Evolutionary conservation across 2,888 invertebrate genomes (phyloP).

Genomic region (Apomyelois bistriatella): DNA sequence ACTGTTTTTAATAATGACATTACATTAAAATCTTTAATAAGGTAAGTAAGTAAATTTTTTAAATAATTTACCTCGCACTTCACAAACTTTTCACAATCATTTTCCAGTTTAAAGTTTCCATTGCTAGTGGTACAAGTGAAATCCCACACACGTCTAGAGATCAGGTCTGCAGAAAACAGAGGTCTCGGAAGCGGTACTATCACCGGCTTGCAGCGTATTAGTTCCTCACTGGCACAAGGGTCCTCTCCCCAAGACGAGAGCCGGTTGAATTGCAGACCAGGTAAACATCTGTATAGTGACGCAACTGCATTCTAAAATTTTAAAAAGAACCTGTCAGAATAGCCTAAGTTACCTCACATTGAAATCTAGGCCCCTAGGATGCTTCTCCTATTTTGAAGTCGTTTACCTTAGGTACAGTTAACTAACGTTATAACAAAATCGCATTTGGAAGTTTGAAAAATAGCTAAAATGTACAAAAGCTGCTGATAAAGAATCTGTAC

Average conservation of each 20-base stretch:
- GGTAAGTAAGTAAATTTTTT: too few species aligned
- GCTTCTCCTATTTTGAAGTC: too few species aligned
- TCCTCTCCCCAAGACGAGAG: not conserved
- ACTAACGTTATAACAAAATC: too few species aligned
- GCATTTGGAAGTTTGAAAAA: too few species aligned
- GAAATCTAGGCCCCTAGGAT: too few species aligned
- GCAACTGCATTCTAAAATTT: conserved; percentile 5
- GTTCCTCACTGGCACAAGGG: not conserved
- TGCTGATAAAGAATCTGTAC: too few species aligned
- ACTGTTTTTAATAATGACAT: too few species aligned
- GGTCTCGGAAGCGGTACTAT: not conserved
- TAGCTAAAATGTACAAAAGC: too few species aligned
- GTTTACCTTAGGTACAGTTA: too few species aligned
- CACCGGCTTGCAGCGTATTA: not conserved
- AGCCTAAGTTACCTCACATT: too few species aligned
- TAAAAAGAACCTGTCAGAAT: not conserved
- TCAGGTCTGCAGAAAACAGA: not conserved
- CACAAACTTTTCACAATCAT: not conserved
- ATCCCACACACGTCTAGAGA: not conserved
- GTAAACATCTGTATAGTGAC: conserved; percentile 1
- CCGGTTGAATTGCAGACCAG: conserved; percentile 8
- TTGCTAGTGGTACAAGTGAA: not conserved
- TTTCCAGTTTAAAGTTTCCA: not conserved
- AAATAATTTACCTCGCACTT: not conserved
- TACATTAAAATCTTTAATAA: too few species aligned